Evolutionary conservation across 2,888 invertebrate genomes (phyloP).

Genomic region (Neocrepidodera transversa): DNA sequence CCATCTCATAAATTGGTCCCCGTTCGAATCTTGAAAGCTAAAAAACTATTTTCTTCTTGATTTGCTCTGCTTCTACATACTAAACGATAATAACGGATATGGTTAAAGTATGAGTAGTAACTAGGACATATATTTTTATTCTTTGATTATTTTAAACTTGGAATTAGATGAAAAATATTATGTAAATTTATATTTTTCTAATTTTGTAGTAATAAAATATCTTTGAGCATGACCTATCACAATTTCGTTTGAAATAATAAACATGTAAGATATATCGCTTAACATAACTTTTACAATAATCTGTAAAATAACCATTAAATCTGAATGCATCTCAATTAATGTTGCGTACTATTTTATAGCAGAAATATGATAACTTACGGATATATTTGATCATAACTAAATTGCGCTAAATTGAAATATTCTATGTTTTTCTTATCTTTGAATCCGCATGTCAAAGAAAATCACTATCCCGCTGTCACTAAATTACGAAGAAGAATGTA

Average conservation of each 20-base stretch:
- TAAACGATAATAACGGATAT: neutral
- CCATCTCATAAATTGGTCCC: conserved; percentile 27
- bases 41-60: conserved; percentile 26
- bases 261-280: neutral
- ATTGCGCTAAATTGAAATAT: conserved; percentile 21
- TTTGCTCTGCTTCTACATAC: conserved; percentile 1
- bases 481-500: conserved; percentile 20
- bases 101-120: no score
- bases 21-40: conserved; percentile 18
- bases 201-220: no score
- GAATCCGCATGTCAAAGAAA: conserved; percentile 25
- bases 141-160: no score
- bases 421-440: conserved; percentile 16
- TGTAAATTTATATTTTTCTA: no score
- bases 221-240: no score
- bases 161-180: no score
- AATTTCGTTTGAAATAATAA: no score
- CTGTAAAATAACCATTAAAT: conserved; percentile 7
- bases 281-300: neutral
- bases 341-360: neutral
- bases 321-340: neutral
- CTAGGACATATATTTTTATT: no score
- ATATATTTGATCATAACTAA: conserved; percentile 11
- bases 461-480: conserved; percentile 26
- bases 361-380: conserved; percentile 3